These are phyloP conservation scores for Chrysolina americana DNA, from an alignment of 2,888 invertebrate genomes.

Conservation along the genomic window DNA sequence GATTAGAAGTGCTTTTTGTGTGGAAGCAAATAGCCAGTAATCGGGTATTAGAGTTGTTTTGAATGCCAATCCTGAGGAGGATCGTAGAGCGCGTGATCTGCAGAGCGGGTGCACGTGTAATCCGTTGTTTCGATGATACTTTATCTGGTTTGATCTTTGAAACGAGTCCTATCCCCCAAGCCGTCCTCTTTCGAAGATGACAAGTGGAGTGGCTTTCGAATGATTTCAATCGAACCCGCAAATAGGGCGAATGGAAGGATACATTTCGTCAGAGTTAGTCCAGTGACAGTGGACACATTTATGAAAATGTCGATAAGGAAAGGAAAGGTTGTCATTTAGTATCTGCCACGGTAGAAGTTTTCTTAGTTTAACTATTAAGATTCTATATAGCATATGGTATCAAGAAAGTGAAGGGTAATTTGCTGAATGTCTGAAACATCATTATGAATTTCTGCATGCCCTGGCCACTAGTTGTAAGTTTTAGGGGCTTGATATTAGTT, in stretches of 20 bases:
- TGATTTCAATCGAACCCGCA: constrained; percentile 67
- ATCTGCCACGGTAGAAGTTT: too few relatives aligned
- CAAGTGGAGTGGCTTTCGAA: constrained; percentile 66
- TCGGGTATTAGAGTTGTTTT: constrained; percentile 39
- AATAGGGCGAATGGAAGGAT: constrained; percentile 58
- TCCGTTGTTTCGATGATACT: constrained; percentile 64
- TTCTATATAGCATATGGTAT: too few relatives aligned
- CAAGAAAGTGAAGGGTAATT: too few relatives aligned
- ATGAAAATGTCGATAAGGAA: neutral
- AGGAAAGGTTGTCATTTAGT: too few relatives aligned
- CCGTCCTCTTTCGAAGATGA: constrained; percentile 60
- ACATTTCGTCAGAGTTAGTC: constrained; percentile 44
- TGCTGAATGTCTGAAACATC: too few relatives aligned
- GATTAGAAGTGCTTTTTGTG: neutral
- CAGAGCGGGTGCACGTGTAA: constrained; percentile 59
- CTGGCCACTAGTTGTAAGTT: too few relatives aligned
- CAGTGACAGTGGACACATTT: neutral
- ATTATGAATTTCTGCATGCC: too few relatives aligned
- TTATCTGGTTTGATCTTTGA: constrained; percentile 64
- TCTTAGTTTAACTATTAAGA: too few relatives aligned
- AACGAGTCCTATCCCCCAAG: constrained; percentile 48
- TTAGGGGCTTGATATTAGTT: too few relatives aligned
- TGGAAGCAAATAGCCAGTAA: constrained; percentile 17
- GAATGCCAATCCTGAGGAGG: constrained; percentile 50
- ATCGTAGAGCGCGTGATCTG: constrained; percentile 41